A percentile compares a stretch with the other conserved stretches of the same genome.
Evolutionary conservation across 2,888 invertebrate species (phyloP).

Genomic region (Physocephala rufipes): DNA sequence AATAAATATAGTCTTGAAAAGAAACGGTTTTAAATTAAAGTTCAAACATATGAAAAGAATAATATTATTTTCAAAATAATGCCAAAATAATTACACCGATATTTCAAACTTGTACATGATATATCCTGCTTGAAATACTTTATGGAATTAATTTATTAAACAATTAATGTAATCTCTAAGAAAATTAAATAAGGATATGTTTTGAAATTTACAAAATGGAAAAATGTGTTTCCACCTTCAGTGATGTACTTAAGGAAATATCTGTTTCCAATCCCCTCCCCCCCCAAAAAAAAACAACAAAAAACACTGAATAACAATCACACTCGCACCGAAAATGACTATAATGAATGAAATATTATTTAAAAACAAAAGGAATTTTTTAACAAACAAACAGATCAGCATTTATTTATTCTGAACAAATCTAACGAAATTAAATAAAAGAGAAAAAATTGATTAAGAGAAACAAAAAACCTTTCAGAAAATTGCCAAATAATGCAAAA

Average conservation of each 20-base stretch:
- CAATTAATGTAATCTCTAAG: background rate
- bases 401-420: slow-evolving; percentile 25
- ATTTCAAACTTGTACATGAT: background rate
- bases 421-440: background rate
- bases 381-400: slow-evolving; percentile 5
- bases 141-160: background rate
- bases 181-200: background rate
- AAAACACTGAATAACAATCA: too few relatives aligned
- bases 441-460: background rate
- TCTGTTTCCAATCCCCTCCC: slow-evolving; percentile 30
- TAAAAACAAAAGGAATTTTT: slow-evolving; percentile 3
- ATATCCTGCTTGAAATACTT: background rate
- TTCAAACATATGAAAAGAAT: slow-evolving; percentile 35
- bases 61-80: slow-evolving; percentile 30
- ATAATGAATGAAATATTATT: background rate
- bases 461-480: background rate
- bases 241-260: slow-evolving; percentile 7
- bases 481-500: background rate
- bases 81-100: background rate
- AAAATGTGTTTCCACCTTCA: slow-evolving; percentile 22
- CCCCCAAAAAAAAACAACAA: background rate
- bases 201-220: background rate
- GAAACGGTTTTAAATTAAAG: slow-evolving; percentile 30
- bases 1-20: slow-evolving; percentile 11
- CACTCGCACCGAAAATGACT: background rate